Evolutionary conservation across 2,888 invertebrate genomes (phyloP).

Genomic region (Amphipoea lucens): DNA sequence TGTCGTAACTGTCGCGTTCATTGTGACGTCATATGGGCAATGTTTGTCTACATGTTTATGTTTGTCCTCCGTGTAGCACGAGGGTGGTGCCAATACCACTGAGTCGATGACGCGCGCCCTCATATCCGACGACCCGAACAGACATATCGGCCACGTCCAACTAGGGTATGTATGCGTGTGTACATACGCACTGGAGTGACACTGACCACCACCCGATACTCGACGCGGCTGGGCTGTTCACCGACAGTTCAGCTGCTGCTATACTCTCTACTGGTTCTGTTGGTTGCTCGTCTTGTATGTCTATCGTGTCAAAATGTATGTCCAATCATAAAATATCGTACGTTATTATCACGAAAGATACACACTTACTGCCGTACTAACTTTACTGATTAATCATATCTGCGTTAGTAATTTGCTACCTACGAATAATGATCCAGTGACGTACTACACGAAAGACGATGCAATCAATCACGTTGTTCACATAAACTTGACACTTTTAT

Average conservation of each 20-base stretch:
- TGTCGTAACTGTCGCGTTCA: slow-evolving; percentile 71
- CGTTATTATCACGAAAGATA: slow-evolving; percentile 47
- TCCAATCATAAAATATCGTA: slow-evolving; percentile 39
- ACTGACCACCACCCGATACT: slow-evolving; percentile 70
- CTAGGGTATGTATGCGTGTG: slow-evolving; percentile 96
- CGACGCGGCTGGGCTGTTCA: slow-evolving; percentile 57
- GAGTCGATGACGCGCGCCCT: slow-evolving; percentile 98
- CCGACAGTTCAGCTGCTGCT: slow-evolving; percentile 65
- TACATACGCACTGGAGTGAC: slow-evolving; percentile 85
- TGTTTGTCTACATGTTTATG: slow-evolving; percentile 89
- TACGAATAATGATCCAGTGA: slow-evolving; percentile 61
- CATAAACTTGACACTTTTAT: slow-evolving; percentile 81
- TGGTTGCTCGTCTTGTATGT: slow-evolving; percentile 70
- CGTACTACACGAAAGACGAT: slow-evolving; percentile 71
- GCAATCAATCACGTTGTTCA: slow-evolving; percentile 83
- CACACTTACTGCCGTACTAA: slow-evolving; percentile 46
- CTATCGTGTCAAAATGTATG: slow-evolving; percentile 56
- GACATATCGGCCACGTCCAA: slow-evolving; percentile 97
- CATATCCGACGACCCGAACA: slow-evolving; percentile 97
- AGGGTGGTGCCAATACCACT: slow-evolving; percentile 97
- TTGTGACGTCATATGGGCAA: slow-evolving; percentile 82
- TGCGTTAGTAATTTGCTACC: slow-evolving; percentile 52
- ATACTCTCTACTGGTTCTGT: slow-evolving; percentile 59
- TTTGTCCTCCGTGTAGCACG: slow-evolving; percentile 94
- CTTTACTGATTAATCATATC: slow-evolving; percentile 48